phyloP scores from a whole-genome alignment of 2,888 invertebrate species.

The Eupithecia centaureata region DNA sequence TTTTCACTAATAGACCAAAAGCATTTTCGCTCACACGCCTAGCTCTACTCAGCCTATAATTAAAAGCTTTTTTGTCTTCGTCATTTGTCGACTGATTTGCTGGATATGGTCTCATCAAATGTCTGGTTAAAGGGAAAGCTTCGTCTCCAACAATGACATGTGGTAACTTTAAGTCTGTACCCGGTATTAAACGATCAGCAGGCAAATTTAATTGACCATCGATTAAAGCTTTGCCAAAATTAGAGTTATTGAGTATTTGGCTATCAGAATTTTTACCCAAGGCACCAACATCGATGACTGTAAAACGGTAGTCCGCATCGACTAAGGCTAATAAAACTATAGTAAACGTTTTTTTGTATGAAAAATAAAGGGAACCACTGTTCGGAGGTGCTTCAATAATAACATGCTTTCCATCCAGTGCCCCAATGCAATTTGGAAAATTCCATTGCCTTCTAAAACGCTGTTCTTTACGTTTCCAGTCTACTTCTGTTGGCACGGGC shows the following conservation, averaged over 20 bases:
- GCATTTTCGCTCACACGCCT: conserved; percentile 4
- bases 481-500: no score
- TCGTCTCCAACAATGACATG: no score
- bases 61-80: conserved; percentile 1
- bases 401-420: conserved; percentile 17
- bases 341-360: conserved; percentile 1
- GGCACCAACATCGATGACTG: no score
- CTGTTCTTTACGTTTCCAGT: not conserved
- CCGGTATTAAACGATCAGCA: no score
- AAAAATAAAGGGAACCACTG: conserved; percentile 10
- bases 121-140: no score
- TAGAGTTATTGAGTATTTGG: no score
- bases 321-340: no score
- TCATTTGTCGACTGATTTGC: not conserved
- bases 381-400: conserved; percentile 15
- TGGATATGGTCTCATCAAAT: conserved; percentile 2
- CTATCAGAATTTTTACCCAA: no score
- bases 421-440: conserved; percentile 14
- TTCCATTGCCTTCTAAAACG: conserved; percentile 2
- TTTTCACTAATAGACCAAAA: conserved; percentile 14
- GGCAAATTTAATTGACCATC: no score
- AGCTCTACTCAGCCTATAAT: conserved; percentile 1
- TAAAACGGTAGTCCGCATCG: no score
- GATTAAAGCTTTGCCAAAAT: no score
- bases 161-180: no score